Evolutionary conservation across 2,113 vertebrate species (phyloP).

Genomic region (Crypturellus undulatus): DNA sequence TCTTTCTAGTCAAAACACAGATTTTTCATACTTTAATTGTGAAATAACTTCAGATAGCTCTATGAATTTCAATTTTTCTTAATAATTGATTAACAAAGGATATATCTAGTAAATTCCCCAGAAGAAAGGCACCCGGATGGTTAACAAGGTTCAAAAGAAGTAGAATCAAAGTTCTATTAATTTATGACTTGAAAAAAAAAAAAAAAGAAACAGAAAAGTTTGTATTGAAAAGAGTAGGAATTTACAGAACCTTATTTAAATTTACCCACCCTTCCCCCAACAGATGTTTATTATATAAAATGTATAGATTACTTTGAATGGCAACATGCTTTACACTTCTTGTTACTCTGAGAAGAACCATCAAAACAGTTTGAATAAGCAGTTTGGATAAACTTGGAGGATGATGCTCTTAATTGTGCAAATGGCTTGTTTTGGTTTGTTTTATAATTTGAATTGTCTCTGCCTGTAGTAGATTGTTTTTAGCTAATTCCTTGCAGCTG

Average conservation of each 20-base stretch:
- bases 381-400: not conserved
- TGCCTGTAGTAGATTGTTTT: constrained; percentile 58
- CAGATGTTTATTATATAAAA: not conserved
- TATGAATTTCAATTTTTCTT: not conserved
- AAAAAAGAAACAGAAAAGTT: not conserved
- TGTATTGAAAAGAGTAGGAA: accelerated
- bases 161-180: not conserved
- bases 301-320: not conserved
- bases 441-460: constrained; percentile 61
- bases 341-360: not conserved
- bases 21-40: not conserved
- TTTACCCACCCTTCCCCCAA: accelerated
- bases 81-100: not conserved
- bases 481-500: constrained; percentile 73
- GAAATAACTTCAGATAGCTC: not conserved
- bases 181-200: not conserved
- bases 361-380: not conserved
- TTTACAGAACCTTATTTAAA: not conserved
- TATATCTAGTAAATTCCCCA: not conserved
- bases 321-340: not conserved
- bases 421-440: constrained; percentile 59
- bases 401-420: constrained; percentile 6
- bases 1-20: not conserved
- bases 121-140: not conserved
- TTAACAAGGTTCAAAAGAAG: not conserved